Percentiles rank a stretch among this genome's conserved stretches.
These are phyloP conservation scores for Pseudomyrmex gracilis DNA, from an alignment of 1,140 invertebrate genomes.

Conservation along the genomic window DNA sequence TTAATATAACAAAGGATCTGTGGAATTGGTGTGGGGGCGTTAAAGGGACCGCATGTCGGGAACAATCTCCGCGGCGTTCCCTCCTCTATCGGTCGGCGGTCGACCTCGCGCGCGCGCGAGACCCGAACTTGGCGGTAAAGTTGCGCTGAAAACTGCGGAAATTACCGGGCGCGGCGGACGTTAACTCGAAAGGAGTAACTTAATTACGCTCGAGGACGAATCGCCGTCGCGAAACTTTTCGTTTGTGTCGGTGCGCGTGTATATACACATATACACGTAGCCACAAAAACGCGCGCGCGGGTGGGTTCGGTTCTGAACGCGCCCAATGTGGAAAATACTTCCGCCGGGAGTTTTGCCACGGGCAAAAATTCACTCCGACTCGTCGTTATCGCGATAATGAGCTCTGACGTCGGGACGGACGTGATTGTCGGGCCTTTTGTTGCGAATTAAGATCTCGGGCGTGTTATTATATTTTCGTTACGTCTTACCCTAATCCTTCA, in stretches of 20 bases:
- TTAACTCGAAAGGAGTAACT: conserved; percentile 73
- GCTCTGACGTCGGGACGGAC: conserved; percentile 21
- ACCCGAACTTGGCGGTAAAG: conserved; percentile 56
- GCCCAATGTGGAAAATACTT: conserved; percentile 36
- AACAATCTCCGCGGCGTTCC: conserved; percentile 47
- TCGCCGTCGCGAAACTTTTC: conserved; percentile 46
- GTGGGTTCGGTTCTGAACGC: neutral
- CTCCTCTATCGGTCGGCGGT: conserved; percentile 33
- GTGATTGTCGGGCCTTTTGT: conserved; percentile 26
- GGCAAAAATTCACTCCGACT: conserved; percentile 50
- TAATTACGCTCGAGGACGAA: conserved; percentile 72
- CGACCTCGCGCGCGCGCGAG: conserved; percentile 22
- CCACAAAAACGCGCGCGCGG: neutral
- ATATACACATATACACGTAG: neutral
- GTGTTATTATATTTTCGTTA: conserved; percentile 19
- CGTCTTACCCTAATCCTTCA: too few species aligned
- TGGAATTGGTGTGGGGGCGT: neutral
- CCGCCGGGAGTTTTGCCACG: neutral
- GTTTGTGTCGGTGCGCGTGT: conserved; percentile 14
- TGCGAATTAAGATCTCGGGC: neutral
- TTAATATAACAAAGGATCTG: conserved; percentile 59
- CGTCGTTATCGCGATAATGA: conserved; percentile 39
- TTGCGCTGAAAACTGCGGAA: conserved; percentile 67
- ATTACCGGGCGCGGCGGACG: conserved; percentile 61
- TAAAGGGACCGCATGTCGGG: conserved; percentile 50